A percentile compares a stretch with the other conserved stretches of the same genome.
These are phyloP conservation scores for Sanderia malayensis DNA, from an alignment of 30 jellyfish, hydroid and myxozoan species.

Conservation along the genomic window DNA sequence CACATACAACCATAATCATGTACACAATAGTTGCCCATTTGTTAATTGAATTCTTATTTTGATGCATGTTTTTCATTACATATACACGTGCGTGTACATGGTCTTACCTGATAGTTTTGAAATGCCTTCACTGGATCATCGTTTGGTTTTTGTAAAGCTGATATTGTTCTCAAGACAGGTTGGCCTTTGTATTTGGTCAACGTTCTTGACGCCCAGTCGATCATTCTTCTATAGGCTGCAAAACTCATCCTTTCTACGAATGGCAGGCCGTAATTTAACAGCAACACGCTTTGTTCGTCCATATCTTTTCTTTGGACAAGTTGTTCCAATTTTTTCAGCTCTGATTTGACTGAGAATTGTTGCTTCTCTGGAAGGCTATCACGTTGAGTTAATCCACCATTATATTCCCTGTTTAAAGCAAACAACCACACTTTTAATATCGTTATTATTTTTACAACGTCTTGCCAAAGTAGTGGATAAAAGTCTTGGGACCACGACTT, in stretches of 20 bases:
- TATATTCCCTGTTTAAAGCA: constrained; percentile 51
- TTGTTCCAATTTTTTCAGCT: constrained; percentile 59
- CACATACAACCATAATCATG: too few species aligned
- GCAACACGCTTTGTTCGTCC: constrained; percentile 85
- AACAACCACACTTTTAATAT: too few species aligned
- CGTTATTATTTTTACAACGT: too few species aligned
- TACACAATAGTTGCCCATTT: too few species aligned
- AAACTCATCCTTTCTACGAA: constrained; percentile 63
- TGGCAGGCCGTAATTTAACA: constrained; percentile 82
- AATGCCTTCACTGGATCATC: constrained; percentile 59
- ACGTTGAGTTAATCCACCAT: constrained; percentile 30
- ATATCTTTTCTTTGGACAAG: constrained; percentile 52
- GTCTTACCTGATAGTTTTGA: constrained; percentile 75
- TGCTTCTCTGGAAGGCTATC: constrained; percentile 11
- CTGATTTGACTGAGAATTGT: constrained; percentile 54
- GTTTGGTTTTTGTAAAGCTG: constrained; percentile 75
- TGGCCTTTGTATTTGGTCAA: constrained; percentile 75
- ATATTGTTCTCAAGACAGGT: constrained; percentile 85
- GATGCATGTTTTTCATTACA: too few species aligned
- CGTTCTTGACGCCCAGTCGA: constrained; percentile 73
- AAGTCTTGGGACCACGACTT: too few species aligned
- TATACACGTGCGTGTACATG: too few species aligned
- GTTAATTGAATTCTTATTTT: too few species aligned
- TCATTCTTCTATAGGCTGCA: constrained; percentile 69
- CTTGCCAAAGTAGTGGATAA: too few species aligned